Conservation (phyloP, 2,797 vertebrate genomes). For the Pseudochirops corinnae region DNA sequence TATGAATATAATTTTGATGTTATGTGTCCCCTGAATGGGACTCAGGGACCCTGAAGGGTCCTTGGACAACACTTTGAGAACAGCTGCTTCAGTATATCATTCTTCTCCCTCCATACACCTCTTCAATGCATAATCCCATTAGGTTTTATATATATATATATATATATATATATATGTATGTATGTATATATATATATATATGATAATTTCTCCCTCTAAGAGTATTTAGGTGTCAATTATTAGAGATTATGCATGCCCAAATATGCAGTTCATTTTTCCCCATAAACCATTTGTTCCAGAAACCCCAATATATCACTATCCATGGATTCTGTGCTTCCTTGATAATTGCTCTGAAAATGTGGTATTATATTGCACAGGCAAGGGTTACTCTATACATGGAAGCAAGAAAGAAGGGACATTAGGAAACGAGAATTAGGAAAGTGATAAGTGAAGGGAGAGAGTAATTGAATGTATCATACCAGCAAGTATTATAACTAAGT, state of each 20-base stretch:
- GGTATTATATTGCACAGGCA: neutral
- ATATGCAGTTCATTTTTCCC: neutral
- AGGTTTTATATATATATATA: too few species aligned
- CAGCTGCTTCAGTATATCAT: neutral
- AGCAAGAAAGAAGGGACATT: neutral
- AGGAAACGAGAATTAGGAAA: neutral
- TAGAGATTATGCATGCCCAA: neutral
- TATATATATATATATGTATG: too few species aligned
- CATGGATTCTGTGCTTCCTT: neutral
- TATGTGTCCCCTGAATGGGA: neutral
- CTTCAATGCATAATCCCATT: neutral
- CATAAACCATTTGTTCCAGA: neutral
- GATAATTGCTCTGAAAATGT: neutral
- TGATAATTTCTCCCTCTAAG: neutral
- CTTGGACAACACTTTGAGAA: neutral
- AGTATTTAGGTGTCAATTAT: neutral
- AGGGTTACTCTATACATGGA: neutral
- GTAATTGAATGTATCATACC: neutral
- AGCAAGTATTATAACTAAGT: neutral
- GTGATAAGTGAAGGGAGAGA: too few species aligned
- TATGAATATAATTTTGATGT: neutral
- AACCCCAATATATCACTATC: neutral
- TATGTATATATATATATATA: too few species aligned
- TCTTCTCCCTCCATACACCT: neutral
- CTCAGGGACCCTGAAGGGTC: neutral